These are phyloP conservation scores for Seira musarum DNA, from an alignment of 2,888 invertebrate species.

Conservation along the genomic window DNA sequence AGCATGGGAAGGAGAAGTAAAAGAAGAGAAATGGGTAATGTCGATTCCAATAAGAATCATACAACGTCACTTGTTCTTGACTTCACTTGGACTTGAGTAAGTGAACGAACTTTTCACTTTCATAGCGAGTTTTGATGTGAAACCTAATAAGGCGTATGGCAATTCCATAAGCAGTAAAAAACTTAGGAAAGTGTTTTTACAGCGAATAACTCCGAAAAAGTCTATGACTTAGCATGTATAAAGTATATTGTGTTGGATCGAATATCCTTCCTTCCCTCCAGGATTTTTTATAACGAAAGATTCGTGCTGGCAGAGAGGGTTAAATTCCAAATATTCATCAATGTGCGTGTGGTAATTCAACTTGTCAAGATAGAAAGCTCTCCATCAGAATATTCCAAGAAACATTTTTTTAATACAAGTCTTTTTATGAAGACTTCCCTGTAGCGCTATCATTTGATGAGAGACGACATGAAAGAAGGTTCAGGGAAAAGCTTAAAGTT, in stretches of 20 bases:
- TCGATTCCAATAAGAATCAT: conserved; percentile 17
- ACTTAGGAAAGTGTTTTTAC: conserved; percentile 4
- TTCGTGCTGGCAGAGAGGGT: neutral
- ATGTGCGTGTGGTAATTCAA: neutral
- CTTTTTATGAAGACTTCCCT: too few relatives aligned
- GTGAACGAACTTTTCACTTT: conserved; percentile 25
- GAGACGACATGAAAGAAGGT: too few relatives aligned
- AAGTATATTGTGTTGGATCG: conserved; percentile 29
- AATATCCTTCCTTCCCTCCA: neutral
- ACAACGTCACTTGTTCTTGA: conserved; percentile 7
- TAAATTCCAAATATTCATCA: neutral
- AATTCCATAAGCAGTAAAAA: conserved; percentile 25
- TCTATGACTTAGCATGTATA: conserved; percentile 36
- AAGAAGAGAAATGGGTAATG: neutral
- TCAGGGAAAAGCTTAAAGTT: too few relatives aligned
- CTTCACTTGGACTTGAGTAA: conserved; percentile 17
- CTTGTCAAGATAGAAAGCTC: neutral
- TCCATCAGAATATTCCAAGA: too few relatives aligned
- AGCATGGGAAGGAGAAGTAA: neutral
- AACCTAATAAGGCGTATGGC: conserved; percentile 18
- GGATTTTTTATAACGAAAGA: neutral
- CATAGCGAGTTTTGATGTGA: conserved; percentile 25
- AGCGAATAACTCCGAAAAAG: conserved; percentile 34
- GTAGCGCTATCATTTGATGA: neutral
- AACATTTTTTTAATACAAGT: too few relatives aligned